Evolutionary conservation across 1,140 invertebrate genomes (phyloP).

Genomic region (Diorhabda sublineata): DNA sequence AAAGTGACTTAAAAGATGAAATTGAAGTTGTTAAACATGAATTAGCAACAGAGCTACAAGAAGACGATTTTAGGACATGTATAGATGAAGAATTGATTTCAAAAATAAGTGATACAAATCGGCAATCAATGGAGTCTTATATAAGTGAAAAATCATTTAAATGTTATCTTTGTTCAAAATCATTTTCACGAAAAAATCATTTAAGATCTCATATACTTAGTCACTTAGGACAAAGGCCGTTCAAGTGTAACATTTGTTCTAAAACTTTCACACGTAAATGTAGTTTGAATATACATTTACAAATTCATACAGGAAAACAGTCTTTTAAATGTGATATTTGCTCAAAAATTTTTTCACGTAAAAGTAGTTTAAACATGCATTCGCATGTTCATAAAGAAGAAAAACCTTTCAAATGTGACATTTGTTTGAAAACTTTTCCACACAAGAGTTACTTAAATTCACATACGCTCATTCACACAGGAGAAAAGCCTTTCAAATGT

Average conservation of each 20-base stretch:
- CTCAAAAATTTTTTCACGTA: not conserved
- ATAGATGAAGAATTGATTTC: slow-evolving; percentile 49
- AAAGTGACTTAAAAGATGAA: no score
- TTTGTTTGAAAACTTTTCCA: not conserved
- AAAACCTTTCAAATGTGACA: not conserved
- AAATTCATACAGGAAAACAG: not conserved
- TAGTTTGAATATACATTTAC: not conserved
- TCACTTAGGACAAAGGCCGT: not conserved
- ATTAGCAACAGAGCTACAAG: no score
- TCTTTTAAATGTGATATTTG: not conserved
- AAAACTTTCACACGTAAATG: not conserved
- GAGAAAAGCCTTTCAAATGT: no score
- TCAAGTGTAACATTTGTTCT: not conserved
- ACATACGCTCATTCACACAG: slow-evolving; percentile 20
- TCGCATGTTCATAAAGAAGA: not conserved
- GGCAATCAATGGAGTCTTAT: slow-evolving; percentile 52
- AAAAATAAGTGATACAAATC: slow-evolving; percentile 51
- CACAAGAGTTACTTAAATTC: not conserved
- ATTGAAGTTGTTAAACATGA: no score
- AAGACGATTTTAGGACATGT: slow-evolving; percentile 30
- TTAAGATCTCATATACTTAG: not conserved
- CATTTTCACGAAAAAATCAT: slow-evolving; percentile 36
- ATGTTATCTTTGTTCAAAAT: slow-evolving; percentile 51
- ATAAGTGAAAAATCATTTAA: slow-evolving; percentile 53
- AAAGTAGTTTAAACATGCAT: not conserved